Base-by-base conservation (phyloP, 2,888 invertebrate genomes). In the Troides oblongomaculatus region DNA sequence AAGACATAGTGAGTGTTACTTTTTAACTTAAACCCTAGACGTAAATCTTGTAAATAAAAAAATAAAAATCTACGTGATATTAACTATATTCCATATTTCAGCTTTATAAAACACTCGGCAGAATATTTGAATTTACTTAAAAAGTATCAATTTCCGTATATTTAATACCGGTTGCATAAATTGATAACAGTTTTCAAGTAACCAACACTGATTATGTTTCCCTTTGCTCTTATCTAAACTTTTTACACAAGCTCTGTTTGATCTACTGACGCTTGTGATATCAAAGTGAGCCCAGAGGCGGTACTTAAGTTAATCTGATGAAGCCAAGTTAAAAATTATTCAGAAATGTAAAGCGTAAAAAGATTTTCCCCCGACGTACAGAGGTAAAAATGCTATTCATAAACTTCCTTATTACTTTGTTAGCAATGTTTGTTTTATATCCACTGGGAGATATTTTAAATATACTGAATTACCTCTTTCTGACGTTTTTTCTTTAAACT, bases 251-350 rank as follows among this genome's bases (percentile, higher is more conserved):
- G 66, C 62, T 59, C 79, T 83, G 85, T 88, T 88, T 88, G 87
- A 86, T 87, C 86, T 87, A 64, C 75, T 77, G 75, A 84, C 83
- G 85, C 83, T 79, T 79, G 81, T 83, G 82, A 87, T 88, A 86
- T 87, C 87, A 85, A 87, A 88, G 87, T 80, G 73, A 75, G 76
- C 82, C 84, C 75, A 71, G 78, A 81, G 85, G 84, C 79, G 76
- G 75, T 78, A 75, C 75, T 77, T 74, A 74, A 78, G 81, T 78
- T 87, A 88, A 88, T 88, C 86, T 86, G 82, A 81, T 88, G 84
- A 83, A 84, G 84, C 84, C 82, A 84, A 84, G 63, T 64, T 70
- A 66, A 70, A 70, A 70, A 70, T 67, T 70, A 66, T 69, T 64
- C 63, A 66, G 61, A 70, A 66, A 61, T 63, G 60, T 56, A 66